Conservation (phyloP, 2,113 vertebrate genomes). For the Herpetotheres cachinnans region DNA sequence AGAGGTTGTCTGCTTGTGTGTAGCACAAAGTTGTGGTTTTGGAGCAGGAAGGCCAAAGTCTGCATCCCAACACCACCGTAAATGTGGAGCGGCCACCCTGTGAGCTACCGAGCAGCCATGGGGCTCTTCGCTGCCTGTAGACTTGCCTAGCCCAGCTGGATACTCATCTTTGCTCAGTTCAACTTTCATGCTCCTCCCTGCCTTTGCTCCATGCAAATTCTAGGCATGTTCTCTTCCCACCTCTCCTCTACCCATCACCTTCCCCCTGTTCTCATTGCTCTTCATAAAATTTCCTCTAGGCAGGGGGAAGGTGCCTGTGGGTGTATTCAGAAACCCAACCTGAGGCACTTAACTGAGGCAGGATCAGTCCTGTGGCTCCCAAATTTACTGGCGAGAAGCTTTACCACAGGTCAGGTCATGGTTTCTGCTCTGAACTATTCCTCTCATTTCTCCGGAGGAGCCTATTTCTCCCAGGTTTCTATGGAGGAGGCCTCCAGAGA, state of each 20-base stretch:
- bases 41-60: not conserved
- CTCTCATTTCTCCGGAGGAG: not conserved
- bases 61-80: not conserved
- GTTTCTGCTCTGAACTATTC: not conserved
- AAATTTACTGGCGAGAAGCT: not conserved
- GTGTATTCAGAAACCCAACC: not conserved
- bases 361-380: not conserved
- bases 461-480: not conserved
- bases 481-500: not conserved
- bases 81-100: not conserved
- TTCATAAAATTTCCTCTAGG: not conserved
- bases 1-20: not conserved
- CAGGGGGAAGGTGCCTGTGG: not conserved
- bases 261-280: not conserved
- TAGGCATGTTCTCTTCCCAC: not conserved
- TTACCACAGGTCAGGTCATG: too few species aligned
- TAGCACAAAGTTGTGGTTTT: not conserved
- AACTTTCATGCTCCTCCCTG: not conserved
- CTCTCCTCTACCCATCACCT: accelerated
- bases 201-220: not conserved
- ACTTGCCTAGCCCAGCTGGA: not conserved
- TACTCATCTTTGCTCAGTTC: not conserved
- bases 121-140: not conserved
- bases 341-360: not conserved
- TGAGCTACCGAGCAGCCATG: accelerated